A percentile compares a stretch with the other conserved stretches of the same genome.
These are phyloP conservation scores for Heterochromis multidens DNA, from an alignment of 2,113 vertebrate genomes.

Conservation along the genomic window DNA sequence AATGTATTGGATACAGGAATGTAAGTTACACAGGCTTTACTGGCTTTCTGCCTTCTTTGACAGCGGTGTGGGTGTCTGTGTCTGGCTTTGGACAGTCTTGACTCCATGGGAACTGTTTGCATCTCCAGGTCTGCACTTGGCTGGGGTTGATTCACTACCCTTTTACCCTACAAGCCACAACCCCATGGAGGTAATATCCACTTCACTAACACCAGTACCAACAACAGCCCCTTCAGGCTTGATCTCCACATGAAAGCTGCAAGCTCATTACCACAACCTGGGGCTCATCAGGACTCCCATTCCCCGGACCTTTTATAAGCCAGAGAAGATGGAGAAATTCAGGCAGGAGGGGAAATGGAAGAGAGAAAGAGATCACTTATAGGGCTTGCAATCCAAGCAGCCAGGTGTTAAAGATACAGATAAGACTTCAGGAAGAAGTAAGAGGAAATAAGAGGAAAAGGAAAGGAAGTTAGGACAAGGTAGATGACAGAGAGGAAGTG, in stretches of 20 bases:
- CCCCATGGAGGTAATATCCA: constrained; percentile 45
- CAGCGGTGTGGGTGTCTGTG: constrained; percentile 30
- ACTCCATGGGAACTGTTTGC: constrained; percentile 55
- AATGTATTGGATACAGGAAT: constrained; percentile 55
- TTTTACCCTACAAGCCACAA: constrained; percentile 21
- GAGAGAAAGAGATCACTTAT: constrained; percentile 25
- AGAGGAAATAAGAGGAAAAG: constrained; percentile 2
- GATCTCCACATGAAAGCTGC: constrained; percentile 71
- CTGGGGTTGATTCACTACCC: constrained; percentile 20
- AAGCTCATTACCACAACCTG: constrained; percentile 67
- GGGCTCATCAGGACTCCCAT: constrained; percentile 44
- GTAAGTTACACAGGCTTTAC: constrained; percentile 44
- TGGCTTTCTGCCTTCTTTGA: constrained; percentile 22
- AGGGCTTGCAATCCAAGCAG: constrained; percentile 24
- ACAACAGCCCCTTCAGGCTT: constrained; percentile 46
- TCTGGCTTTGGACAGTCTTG: constrained; percentile 29
- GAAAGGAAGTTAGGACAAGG: constrained; percentile 31
- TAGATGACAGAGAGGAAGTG: constrained; percentile 40
- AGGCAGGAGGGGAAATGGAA: constrained; percentile 1
- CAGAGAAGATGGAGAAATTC: constrained; percentile 49
- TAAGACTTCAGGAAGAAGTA: constrained; percentile 42
- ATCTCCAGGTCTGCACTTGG: constrained; percentile 14
- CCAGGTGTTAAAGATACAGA: constrained; percentile 61
- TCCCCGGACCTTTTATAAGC: constrained; percentile 49
- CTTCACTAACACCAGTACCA: constrained; percentile 38